Evolutionary conservation across 37 sponge, comb jelly and placozoan genomes (phyloP), one percentile per base, ranked within the genome.

Genomic region (Beroe forskalii): DNA sequence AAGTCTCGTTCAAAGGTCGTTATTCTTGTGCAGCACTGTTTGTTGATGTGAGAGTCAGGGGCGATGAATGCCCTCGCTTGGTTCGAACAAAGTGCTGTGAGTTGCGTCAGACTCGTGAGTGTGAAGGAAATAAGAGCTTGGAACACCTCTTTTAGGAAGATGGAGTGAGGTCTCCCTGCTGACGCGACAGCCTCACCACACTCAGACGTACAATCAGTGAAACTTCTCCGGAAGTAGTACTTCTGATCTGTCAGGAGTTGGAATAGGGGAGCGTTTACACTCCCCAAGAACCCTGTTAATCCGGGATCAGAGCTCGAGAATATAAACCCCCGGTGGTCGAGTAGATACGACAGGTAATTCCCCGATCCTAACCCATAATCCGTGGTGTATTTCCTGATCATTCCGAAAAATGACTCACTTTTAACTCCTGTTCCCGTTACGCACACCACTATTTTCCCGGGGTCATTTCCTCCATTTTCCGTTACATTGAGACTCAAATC

Each of bases 241-340:
- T 30, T 23, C 0, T 23, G 1, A 1, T 43, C 17, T n/a, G 42
- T 23, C 3, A 80, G 86, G 4, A 44, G 28, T 38, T 44, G 28
- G 35, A 80, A 80, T 0, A 44, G 12, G 1, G 55, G 38, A 22
- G 19, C 17, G 44, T 80, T 80, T 4, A 80, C 55, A 20, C 42
- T 48, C 30, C 86, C 86, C 39, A 80, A 43, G 55, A 80, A 80
- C 9, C 3, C 3, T 6, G 66, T 4, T 37, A 33, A 4, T 2
- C 2, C 27, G 28, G 22, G 4, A 41, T 41, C n/a, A 28, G 30
- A 23, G 14, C 1, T 12, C 14, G 44, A 41, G 0, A 27, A 24
- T 22, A 80, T 44, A 22, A 23, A 80, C 39, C 86, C 86, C 55
- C 40, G 12, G 86, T 80, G 86, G 55, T 80, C 86, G 25, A 80